Percentiles rank a stretch among this genome's conserved stretches.
These are phyloP conservation scores for Globodera rostochiensis DNA, from an alignment of 1,140 invertebrate species.

Conservation along the genomic window DNA sequence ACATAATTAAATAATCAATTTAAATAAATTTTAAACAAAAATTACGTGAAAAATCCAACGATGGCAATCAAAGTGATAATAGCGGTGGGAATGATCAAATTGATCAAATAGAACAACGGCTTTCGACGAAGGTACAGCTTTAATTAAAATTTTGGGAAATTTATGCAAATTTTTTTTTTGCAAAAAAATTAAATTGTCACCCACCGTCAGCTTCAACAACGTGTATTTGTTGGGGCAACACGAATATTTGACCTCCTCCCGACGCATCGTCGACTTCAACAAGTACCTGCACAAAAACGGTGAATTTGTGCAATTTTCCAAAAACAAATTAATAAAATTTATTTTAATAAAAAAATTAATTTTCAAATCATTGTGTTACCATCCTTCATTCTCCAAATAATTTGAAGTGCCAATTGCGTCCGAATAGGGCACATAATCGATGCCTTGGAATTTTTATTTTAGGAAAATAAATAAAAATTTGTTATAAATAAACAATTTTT, in stretches of 20 bases:
- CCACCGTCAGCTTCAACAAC: conserved; percentile 54
- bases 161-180: conserved; percentile 10
- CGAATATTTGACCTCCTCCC: conserved; percentile 58
- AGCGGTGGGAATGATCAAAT: conserved; percentile 63
- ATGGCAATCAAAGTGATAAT: conserved; percentile 65
- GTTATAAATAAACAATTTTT: background rate
- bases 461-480: background rate
- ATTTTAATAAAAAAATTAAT: no score
- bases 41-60: conserved; percentile 63
- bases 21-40: conserved; percentile 1
- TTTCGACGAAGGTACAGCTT: conserved; percentile 57
- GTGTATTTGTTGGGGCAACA: conserved; percentile 65
- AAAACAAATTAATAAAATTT: background rate
- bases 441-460: conserved; percentile 33
- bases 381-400: conserved; percentile 63
- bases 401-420: conserved; percentile 61
- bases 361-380: conserved; percentile 44
- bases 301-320: background rate
- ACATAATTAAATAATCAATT: conserved; percentile 21
- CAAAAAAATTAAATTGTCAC: background rate
- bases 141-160: background rate
- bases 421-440: conserved; percentile 60
- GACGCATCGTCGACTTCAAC: conserved; percentile 45
- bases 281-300: conserved; percentile 17
- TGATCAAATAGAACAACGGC: conserved; percentile 62